These are phyloP conservation scores for Ephestia elutella DNA, from an alignment of 1,140 invertebrate species.

Conservation along the genomic window DNA sequence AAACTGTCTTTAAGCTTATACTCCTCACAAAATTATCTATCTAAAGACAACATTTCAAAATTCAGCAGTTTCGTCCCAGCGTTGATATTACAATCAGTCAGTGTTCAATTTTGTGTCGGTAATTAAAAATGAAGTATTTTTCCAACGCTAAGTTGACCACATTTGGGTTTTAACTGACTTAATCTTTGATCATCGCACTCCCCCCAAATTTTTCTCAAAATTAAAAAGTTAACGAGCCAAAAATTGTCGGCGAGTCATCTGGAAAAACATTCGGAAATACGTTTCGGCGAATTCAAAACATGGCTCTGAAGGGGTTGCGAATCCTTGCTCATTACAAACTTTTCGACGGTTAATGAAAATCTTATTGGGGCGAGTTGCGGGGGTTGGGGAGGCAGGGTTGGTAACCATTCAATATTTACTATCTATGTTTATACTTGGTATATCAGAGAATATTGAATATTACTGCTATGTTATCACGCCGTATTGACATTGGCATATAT, in stretches of 20 bases:
- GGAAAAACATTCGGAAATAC: not conserved
- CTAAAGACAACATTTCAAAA: too few species aligned
- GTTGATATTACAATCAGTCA: too few species aligned
- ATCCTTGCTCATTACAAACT: slow-evolving; percentile 65
- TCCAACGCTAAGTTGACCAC: too few species aligned
- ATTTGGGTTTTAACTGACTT: too few species aligned
- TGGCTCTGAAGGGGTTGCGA: slow-evolving; percentile 25
- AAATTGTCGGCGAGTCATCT: not conserved
- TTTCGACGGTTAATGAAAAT: slow-evolving; percentile 70
- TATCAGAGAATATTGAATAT: too few species aligned
- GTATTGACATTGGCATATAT: not conserved
- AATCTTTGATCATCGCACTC: too few species aligned
- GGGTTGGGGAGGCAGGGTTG: slow-evolving; percentile 36
- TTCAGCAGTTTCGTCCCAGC: too few species aligned
- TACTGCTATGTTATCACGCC: too few species aligned
- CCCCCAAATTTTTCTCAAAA: not conserved
- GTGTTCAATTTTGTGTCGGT: too few species aligned
- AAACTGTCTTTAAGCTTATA: too few species aligned
- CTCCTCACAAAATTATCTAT: too few species aligned
- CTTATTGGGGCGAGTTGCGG: slow-evolving; percentile 51
- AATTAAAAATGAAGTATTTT: too few species aligned
- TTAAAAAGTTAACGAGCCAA: not conserved
- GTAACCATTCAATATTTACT: not conserved
- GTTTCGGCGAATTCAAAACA: not conserved
- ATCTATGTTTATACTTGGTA: not conserved